These are phyloP conservation scores for Carettochelys insculpta DNA, from an alignment of 2,113 vertebrate species.

Conservation along the genomic window DNA sequence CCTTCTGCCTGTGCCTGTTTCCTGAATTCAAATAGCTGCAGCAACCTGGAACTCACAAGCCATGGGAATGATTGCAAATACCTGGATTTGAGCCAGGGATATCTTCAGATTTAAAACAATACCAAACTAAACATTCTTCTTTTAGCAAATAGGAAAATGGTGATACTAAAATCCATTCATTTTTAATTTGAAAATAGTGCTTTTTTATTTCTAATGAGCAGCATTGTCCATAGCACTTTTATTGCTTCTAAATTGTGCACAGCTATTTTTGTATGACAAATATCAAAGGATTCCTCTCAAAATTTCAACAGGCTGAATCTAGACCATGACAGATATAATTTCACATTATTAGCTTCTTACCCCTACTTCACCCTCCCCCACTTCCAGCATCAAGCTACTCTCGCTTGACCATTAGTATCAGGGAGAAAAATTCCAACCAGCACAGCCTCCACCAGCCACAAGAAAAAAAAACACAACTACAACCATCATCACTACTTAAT, in stretches of 20 bases:
- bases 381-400: conserved; percentile 7
- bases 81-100: conserved; percentile 41
- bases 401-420: neutral
- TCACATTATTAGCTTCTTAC: conserved; percentile 14
- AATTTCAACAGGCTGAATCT: conserved; percentile 24
- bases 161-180: conserved; percentile 41
- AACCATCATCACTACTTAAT: neutral
- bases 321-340: conserved; percentile 2
- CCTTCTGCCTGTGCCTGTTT: conserved; percentile 63
- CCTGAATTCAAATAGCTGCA: conserved; percentile 61
- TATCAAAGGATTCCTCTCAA: conserved; percentile 2
- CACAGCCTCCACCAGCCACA: neutral
- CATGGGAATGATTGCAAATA: conserved; percentile 58
- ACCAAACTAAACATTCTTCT: conserved; percentile 40
- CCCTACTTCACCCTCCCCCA: conserved; percentile 24
- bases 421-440: conserved; percentile 15
- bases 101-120: conserved; percentile 59
- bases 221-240: neutral
- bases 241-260: conserved; percentile 2
- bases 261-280: conserved; percentile 14
- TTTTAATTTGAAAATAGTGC: neutral
- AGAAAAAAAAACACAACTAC: neutral
- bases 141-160: conserved; percentile 46
- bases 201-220: conserved; percentile 27
- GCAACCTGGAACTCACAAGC: conserved; percentile 41